Evolutionary conservation across 2,797 vertebrate species (phyloP).

Genomic region (Saxicola maurus): DNA sequence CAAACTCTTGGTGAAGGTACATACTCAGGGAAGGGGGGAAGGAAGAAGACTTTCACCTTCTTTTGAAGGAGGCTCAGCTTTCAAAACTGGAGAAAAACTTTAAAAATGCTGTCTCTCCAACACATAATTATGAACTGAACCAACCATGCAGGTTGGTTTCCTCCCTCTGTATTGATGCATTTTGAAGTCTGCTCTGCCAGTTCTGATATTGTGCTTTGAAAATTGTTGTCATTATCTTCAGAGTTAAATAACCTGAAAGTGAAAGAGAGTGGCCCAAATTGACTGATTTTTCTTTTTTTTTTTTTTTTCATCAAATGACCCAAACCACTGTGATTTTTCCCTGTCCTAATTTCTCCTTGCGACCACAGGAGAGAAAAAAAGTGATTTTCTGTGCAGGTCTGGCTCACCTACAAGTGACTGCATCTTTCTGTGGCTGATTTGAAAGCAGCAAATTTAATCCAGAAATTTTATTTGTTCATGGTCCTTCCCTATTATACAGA

Average conservation of each 20-base stretch:
- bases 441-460: not conserved
- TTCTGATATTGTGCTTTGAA: not conserved
- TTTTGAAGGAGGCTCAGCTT: not conserved
- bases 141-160: not conserved
- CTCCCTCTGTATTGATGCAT: not conserved
- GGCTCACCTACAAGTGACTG: not conserved
- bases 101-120: not conserved
- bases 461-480: not conserved
- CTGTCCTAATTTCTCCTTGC: not conserved
- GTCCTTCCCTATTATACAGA: not conserved
- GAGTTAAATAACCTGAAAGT: not conserved
- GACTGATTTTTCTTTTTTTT: not conserved
- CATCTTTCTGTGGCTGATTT: not conserved
- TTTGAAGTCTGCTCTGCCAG: not conserved
- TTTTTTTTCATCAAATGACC: not conserved
- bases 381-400: not conserved
- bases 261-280: not conserved
- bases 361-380: not conserved
- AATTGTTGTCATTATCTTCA: not conserved
- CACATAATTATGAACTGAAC: not conserved
- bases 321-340: not conserved
- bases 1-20: not conserved
- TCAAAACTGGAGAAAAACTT: not conserved
- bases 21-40: accelerated
- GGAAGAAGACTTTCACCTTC: not conserved